Conservation (phyloP, 2,797 vertebrate species). For the Catamblyrhynchus diadema region DNA sequence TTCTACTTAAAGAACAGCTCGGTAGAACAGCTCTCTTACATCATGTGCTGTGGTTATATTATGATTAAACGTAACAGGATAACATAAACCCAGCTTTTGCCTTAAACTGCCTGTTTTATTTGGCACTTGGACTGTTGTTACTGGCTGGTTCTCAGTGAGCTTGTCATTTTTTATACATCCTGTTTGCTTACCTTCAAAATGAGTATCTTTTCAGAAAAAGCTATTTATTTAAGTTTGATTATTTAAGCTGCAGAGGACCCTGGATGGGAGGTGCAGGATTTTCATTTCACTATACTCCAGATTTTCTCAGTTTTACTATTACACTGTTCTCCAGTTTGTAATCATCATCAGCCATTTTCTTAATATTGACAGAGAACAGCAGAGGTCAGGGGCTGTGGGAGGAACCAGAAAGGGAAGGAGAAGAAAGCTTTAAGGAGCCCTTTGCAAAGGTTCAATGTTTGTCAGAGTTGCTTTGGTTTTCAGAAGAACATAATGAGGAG, state of each 20-base stretch:
- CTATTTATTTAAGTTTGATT: not conserved
- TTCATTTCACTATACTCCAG: not conserved
- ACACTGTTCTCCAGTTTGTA: not conserved
- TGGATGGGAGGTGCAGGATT: not conserved
- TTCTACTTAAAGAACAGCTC: slow-evolving; percentile 13
- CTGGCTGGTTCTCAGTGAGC: slow-evolving; percentile 31
- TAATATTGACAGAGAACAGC: not conserved
- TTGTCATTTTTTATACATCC: slow-evolving; percentile 61
- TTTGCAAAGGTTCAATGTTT: not conserved
- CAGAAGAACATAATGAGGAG: not conserved
- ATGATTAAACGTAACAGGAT: slow-evolving; percentile 66
- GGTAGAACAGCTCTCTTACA: slow-evolving; percentile 29
- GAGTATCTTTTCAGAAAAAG: slow-evolving; percentile 34
- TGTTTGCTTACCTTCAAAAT: slow-evolving; percentile 67
- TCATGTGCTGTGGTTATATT: slow-evolving; percentile 39
- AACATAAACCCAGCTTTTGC: slow-evolving; percentile 43
- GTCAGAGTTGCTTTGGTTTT: not conserved
- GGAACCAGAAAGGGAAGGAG: not conserved
- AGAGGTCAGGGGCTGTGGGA: not conserved
- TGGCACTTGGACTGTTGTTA: slow-evolving; percentile 57
- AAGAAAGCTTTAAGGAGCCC: not conserved
- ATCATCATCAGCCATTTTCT: not conserved
- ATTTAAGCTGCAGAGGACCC: not conserved
- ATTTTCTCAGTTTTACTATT: not conserved
- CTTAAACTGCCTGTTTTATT: slow-evolving; percentile 60